Evolutionary conservation across 1,140 invertebrate genomes (phyloP), one percentile per base, ranked within the genome.

Genomic region (Drosophila albomicans): DNA sequence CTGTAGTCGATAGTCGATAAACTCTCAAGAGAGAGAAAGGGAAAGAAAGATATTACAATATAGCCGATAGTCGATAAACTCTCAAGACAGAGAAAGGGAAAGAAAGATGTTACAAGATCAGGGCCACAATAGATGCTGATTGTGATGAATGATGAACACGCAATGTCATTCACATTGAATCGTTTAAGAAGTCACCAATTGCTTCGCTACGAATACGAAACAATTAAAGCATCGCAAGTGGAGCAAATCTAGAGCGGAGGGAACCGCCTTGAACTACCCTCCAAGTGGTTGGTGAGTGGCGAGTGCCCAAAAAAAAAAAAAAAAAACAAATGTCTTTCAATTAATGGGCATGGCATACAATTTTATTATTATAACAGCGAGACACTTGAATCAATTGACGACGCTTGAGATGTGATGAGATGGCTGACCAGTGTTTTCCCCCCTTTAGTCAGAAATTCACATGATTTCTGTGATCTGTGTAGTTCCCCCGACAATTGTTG

Each of bases 261-360:
- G 49, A 86, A 78, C 82, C 69, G 82, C 79, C 65, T 52, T 67
- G 70, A 87, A 87, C 82, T 56, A 84, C 70, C 56, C 16, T 13
- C 3, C 30, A 15, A 35, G n/a, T 46, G 45, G 35, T n/a, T 51
- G 49, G 13, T 10, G 5, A 35, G 10, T 35, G 7, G n/a, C n/a
- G 13, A 45, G 61, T 65, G 30, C 30, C 30, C 6, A 32, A 32
- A 32, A 32, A 7, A 7, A 32, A 32, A 32, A 32, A 0, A 0
- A 32, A 32, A 32, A 32, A 32, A 32, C 69, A 58, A 51, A 67
- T 43, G 62, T 65, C 25, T 49, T 65, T 76, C 71, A 82, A 79
- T 86, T 79, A 87, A 87, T 72, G 64, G 64, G 43, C 46, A 73
- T 77, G 82, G 64, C 79, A 86, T 86, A 86, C 82, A 87, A 88